Percentiles rank a stretch among this genome's conserved stretches.
Evolutionary conservation across 2,888 invertebrate genomes (phyloP).

Genomic region (Heliconius charithonia): DNA sequence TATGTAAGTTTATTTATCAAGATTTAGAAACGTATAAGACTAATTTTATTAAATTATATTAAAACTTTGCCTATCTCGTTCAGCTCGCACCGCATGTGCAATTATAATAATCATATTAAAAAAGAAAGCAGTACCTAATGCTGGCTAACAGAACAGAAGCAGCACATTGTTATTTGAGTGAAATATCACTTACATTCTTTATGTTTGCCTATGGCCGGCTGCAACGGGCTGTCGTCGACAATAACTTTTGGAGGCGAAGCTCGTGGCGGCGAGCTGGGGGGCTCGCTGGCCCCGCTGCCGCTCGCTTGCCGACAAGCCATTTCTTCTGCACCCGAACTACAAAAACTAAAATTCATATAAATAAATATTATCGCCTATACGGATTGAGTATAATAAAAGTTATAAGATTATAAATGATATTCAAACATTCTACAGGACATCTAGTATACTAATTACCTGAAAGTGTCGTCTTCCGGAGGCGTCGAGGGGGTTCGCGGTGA

Average conservation of each 20-base stretch:
- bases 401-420: background rate
- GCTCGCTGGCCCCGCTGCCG: slow-evolving; percentile 79
- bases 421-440: background rate
- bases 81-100: background rate
- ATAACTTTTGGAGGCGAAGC: slow-evolving; percentile 94
- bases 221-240: slow-evolving; percentile 97
- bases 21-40: background rate
- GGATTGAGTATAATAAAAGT: background rate
- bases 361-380: background rate
- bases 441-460: slow-evolving; percentile 5
- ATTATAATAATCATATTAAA: background rate
- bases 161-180: background rate
- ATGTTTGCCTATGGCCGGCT: slow-evolving; percentile 97
- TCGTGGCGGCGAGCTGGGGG: slow-evolving; percentile 80
- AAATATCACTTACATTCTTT: slow-evolving; percentile 94
- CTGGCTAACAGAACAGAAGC: background rate
- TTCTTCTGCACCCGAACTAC: slow-evolving; percentile 78
- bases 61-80: background rate
- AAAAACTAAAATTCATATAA: slow-evolving; percentile 7
- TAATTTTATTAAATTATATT: background rate
- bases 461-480: slow-evolving; percentile 69
- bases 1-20: background rate
- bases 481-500: slow-evolving; percentile 62
- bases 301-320: slow-evolving; percentile 78
- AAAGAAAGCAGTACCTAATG: background rate